Percentiles rank a stretch among this genome's conserved stretches.
These are phyloP conservation scores for Gobio occitaniae DNA, from an alignment of 2,797 vertebrate genomes.

Conservation along the genomic window DNA sequence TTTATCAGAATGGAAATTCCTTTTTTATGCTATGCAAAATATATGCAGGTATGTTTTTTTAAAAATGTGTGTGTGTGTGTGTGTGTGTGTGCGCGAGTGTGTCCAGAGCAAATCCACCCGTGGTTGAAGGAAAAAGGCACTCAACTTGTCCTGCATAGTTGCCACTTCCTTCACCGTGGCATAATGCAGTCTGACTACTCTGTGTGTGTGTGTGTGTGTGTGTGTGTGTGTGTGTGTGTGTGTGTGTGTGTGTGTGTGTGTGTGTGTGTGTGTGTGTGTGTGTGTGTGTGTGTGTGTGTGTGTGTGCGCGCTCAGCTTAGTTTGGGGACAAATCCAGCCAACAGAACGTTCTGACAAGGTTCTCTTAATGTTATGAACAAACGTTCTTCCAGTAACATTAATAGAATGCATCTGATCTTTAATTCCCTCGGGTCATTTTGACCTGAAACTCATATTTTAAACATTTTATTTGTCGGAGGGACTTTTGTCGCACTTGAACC, in stretches of 20 bases:
- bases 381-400: background rate
- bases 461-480: too few relatives aligned
- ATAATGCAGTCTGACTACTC: constrained; percentile 75
- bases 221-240: constrained; percentile 40
- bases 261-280: constrained; percentile 51
- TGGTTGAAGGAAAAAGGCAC: constrained; percentile 97
- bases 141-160: constrained; percentile 84
- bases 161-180: constrained; percentile 71
- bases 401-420: background rate
- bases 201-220: constrained; percentile 56
- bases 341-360: background rate
- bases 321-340: background rate
- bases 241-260: constrained; percentile 52
- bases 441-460: too few relatives aligned
- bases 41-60: constrained; percentile 9
- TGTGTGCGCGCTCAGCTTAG: constrained; percentile 15
- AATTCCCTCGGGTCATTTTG: background rate
- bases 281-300: constrained; percentile 40
- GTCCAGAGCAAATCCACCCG: constrained; percentile 85
- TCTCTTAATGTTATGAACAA: background rate
- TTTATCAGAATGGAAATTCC: constrained; percentile 57
- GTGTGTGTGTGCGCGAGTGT: constrained; percentile 54
- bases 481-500: too few relatives aligned
- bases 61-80: constrained; percentile 35
- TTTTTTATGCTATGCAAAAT: constrained; percentile 10